Evolutionary conservation across 2,113 vertebrate species (phyloP), one percentile per base, ranked within the genome.

Genomic region (Bos javanicus): DNA sequence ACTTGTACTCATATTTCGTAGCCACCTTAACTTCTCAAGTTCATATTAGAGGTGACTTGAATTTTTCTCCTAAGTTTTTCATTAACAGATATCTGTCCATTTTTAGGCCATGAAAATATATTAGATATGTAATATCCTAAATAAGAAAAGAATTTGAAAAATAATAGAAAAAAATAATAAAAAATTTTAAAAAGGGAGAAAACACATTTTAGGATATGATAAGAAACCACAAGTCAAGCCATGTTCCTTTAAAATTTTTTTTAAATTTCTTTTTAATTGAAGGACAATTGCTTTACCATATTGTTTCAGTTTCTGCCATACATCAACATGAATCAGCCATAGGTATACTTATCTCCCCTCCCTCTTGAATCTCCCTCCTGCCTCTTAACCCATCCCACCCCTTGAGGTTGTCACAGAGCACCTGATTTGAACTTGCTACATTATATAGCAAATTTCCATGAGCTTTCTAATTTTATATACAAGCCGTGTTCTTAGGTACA

Each of bases 1-100:
- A 97, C 95, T 80, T 88, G 39, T 74, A 36, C 88, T 97, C 96
- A 26, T 80, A 74, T 97, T 96, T 97, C 80, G 3, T 78, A 86
- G 78, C 33, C 50, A 80, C 30, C 23, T 85, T 94, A 95, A 93
- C 46, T 25, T 43, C 60, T 97, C 86, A 94, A 93, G 97, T 97
- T 97, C 96, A 87, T 60, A 9, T 57, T 93, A 96, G 76, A 97
- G 86, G 95, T 97, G 94, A 97, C 95, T 97, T 91, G 52, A 87
- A 74, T 71, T 94, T 90, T 94, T 83, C 62, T 87, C 33, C 19
- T 87, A 48, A 71, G 67, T 80, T 96, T 96, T 97, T 95, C 30
- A 33, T 95, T 74, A 89, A 92, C 52, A 92, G 43, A 56, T 92
- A 56, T 48, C 91, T 91, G 36, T 67, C 85, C 83, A 56, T 76